Percentiles rank a stretch among this genome's conserved stretches.
Conservation (phyloP, 2,113 vertebrate species). For the Cochlearius cochlearius region DNA sequence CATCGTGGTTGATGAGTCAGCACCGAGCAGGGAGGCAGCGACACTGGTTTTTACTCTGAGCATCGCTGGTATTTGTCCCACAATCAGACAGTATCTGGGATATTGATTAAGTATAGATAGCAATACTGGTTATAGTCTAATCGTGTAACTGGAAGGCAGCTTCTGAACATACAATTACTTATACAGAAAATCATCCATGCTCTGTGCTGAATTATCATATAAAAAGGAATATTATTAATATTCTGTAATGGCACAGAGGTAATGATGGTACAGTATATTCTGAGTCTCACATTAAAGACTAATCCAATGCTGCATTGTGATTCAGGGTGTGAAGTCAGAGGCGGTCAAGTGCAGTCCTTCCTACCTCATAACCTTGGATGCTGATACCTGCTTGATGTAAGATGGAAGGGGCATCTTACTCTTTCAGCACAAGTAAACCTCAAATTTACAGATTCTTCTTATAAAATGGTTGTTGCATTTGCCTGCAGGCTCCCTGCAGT, state of each 20-base stretch:
- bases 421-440: not conserved
- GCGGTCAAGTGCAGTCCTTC: not conserved
- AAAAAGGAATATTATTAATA: not conserved
- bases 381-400: not conserved
- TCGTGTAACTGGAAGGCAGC: not conserved
- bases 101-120: not conserved
- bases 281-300: not conserved
- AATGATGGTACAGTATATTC: not conserved
- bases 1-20: not conserved
- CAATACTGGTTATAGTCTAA: not conserved
- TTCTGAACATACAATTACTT: not conserved
- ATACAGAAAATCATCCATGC: not conserved
- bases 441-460: not conserved
- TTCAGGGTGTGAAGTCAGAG: not conserved
- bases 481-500: not conserved
- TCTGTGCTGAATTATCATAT: not conserved
- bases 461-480: not conserved
- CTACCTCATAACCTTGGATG: not conserved
- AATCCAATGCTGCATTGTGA: not conserved
- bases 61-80: not conserved
- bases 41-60: not conserved
- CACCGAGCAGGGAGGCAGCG: not conserved
- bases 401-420: not conserved
- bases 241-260: not conserved
- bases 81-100: not conserved